phyloP scores from a whole-genome alignment of 2,113 vertebrate species.

The Smithornis capensis region DNA sequence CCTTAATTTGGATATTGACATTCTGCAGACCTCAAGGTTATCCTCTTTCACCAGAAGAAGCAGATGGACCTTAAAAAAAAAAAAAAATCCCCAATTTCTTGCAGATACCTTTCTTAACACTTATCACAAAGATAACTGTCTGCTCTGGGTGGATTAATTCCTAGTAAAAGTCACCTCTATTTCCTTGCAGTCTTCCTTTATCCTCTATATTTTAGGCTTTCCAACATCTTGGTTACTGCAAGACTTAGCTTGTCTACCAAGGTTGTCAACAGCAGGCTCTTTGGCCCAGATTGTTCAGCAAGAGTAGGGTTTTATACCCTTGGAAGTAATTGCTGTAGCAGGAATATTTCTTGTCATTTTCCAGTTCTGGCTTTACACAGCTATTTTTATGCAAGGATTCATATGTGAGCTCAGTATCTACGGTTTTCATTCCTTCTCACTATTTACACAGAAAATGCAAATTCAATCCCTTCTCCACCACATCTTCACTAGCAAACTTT shows the following conservation, averaged over 20 bases:
- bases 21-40: not conserved
- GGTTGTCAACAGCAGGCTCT: not conserved
- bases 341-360: not conserved
- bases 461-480: not conserved
- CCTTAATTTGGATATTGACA: not conserved
- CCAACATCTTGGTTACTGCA: not conserved
- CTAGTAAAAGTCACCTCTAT: not conserved
- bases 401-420: not conserved
- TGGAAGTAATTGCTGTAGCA: not conserved
- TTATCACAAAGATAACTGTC: not conserved
- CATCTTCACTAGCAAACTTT: not conserved
- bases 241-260: not conserved
- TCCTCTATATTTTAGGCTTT: not conserved
- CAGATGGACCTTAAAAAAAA: not conserved
- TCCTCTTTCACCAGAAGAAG: not conserved
- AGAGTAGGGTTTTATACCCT: not conserved
- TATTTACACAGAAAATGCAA: constrained; percentile 4
- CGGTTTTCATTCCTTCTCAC: not conserved
- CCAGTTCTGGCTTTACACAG: not conserved
- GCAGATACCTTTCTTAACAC: not conserved
- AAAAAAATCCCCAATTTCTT: not conserved
- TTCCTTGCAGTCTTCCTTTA: not conserved
- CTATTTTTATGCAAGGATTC: not conserved
- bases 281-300: not conserved
- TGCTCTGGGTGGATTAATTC: not conserved